A percentile compares a stretch with the other conserved stretches of the same genome.
Evolutionary conservation across 2,113 vertebrate species (phyloP).

Genomic region (Himantopus leucocephalus): DNA sequence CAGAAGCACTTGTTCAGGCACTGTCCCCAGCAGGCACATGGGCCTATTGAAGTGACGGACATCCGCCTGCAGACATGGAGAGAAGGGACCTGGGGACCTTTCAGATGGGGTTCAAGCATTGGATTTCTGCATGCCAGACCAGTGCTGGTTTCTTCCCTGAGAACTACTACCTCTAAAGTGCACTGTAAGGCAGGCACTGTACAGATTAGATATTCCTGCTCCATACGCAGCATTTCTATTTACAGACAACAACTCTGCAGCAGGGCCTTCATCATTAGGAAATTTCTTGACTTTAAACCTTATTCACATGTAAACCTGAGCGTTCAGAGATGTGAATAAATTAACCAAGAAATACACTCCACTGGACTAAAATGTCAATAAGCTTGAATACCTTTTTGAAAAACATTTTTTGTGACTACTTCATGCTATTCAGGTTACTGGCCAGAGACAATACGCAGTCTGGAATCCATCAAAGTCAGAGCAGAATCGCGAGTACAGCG

Average conservation of each 20-base stretch:
- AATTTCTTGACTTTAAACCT: background rate
- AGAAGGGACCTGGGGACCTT: background rate
- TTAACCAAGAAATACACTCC: background rate
- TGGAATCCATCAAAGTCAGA: background rate
- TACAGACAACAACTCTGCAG: background rate
- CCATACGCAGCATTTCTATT: background rate
- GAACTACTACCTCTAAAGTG: background rate
- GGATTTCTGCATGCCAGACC: background rate
- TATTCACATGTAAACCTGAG: background rate
- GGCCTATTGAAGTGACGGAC: background rate
- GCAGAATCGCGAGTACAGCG: rapidly evolving
- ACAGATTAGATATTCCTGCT: background rate
- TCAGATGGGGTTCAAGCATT: background rate
- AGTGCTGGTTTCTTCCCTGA: background rate
- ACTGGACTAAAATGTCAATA: background rate
- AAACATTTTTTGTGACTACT: background rate
- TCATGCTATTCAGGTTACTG: background rate
- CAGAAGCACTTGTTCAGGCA: background rate
- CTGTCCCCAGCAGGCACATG: rapidly evolving
- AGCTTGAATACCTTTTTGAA: background rate
- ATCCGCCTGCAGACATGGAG: background rate
- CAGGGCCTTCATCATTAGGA: background rate
- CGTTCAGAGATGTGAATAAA: background rate
- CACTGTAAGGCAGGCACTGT: background rate
- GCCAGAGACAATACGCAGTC: background rate